Evolutionary conservation across 1,140 invertebrate genomes (phyloP).

Genomic region (Drosophila takahashii): DNA sequence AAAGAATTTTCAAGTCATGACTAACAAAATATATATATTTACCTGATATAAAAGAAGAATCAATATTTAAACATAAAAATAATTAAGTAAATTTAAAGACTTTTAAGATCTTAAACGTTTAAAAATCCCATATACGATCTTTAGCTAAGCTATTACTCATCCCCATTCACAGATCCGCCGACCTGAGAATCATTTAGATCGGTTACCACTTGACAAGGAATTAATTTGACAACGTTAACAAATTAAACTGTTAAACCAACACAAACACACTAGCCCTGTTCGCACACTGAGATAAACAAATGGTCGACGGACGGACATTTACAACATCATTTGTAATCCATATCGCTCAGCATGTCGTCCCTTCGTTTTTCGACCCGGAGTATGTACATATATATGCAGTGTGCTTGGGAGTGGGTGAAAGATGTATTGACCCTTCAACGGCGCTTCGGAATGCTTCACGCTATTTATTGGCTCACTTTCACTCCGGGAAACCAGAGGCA

Average conservation of each 20-base stretch:
- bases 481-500: slow-evolving; percentile 32
- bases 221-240: slow-evolving; percentile 84
- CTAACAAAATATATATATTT: too few relatives aligned
- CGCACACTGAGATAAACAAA: slow-evolving; percentile 38
- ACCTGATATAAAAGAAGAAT: too few relatives aligned
- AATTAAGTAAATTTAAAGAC: too few relatives aligned
- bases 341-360: slow-evolving; percentile 81
- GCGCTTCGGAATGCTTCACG: slow-evolving; percentile 73
- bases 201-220: slow-evolving; percentile 65
- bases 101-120: background rate
- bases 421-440: slow-evolving; percentile 82
- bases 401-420: slow-evolving; percentile 45
- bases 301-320: slow-evolving; percentile 50
- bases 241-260: slow-evolving; percentile 82
- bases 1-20: background rate
- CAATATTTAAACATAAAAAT: too few relatives aligned
- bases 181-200: slow-evolving; percentile 38
- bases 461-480: slow-evolving; percentile 83
- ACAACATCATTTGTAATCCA: slow-evolving; percentile 84
- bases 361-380: slow-evolving; percentile 6
- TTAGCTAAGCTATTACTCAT: background rate
- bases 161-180: slow-evolving; percentile 2
- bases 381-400: slow-evolving; percentile 5
- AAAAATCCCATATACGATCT: background rate
- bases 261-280: slow-evolving; percentile 20